A percentile compares a stretch with the other conserved stretches of the same genome.
phyloP scores from a whole-genome alignment of 2,113 vertebrate genomes.

The Corapipo altera region DNA sequence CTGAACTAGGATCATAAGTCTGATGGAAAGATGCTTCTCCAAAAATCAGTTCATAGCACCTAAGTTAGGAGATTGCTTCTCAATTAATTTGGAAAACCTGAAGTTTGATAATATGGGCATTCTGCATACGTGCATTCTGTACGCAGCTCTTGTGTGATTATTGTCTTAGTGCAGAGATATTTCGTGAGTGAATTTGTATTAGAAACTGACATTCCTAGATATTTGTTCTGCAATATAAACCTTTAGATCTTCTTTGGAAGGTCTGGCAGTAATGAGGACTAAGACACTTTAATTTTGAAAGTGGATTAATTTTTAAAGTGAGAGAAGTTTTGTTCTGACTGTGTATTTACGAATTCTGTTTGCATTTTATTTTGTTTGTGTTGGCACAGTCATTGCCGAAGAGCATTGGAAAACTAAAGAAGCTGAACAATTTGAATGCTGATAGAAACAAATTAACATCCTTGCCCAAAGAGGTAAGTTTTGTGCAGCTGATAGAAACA shows the following conservation, averaged over 20 bases:
- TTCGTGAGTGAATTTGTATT: not conserved
- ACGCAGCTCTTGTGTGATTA: not conserved
- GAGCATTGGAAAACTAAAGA: conserved; percentile 94
- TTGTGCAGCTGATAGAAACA: conserved; percentile 85
- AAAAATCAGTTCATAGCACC: not conserved
- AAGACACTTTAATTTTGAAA: not conserved
- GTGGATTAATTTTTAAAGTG: not conserved
- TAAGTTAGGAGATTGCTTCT: not conserved
- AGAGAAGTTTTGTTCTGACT: not conserved
- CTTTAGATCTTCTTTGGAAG: not conserved
- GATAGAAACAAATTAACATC: conserved; percentile 91
- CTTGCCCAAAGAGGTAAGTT: conserved; percentile 94
- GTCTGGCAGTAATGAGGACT: not conserved
- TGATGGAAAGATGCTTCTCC: not conserved
- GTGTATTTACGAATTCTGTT: not conserved
- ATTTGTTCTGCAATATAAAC: not conserved
- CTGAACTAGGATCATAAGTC: not conserved
- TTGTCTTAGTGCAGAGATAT: not conserved
- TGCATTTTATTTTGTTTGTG: not conserved
- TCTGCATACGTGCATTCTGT: not conserved
- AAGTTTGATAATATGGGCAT: not conserved
- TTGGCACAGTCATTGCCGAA: conserved; percentile 84
- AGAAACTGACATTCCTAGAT: not conserved
- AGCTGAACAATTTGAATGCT: conserved; percentile 93
- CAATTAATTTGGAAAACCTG: not conserved